These are phyloP conservation scores for Pseudomyrmex concolor DNA, from an alignment of 1,140 invertebrate genomes.

Conservation along the genomic window DNA sequence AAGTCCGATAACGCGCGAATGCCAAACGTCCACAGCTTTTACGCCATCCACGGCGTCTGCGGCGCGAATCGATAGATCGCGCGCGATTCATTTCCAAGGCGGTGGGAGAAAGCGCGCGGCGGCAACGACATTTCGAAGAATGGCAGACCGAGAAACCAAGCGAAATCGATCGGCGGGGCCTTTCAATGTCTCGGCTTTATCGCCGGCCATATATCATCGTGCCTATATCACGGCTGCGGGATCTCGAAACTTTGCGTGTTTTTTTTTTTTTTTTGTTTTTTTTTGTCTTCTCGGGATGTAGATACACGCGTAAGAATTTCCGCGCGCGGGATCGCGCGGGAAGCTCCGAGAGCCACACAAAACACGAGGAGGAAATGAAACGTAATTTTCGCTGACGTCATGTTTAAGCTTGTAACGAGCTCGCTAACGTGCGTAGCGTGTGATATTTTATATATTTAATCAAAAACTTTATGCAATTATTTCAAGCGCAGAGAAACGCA, in stretches of 20 bases:
- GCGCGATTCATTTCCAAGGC: conserved; percentile 55
- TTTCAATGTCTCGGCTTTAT: conserved; percentile 82
- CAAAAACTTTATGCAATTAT: not conserved
- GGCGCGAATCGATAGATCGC: conserved; percentile 53
- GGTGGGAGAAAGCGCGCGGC: conserved; percentile 48
- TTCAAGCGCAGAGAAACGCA: not conserved
- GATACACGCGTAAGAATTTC: conserved; percentile 29
- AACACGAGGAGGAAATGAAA: conserved; percentile 11
- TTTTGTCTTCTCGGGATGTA: not conserved
- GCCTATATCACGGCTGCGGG: conserved; percentile 77
- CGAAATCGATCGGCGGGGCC: conserved; percentile 74
- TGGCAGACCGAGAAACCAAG: conserved; percentile 73
- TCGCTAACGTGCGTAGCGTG: conserved; percentile 13
- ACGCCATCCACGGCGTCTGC: conserved; percentile 25
- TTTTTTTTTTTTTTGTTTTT: conserved; percentile 7
- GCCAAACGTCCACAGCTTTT: conserved; percentile 47
- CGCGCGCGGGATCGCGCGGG: not conserved
- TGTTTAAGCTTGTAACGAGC: not conserved
- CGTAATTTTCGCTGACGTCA: conserved; percentile 45
- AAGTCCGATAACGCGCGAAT: conserved; percentile 49
- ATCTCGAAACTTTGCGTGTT: conserved; percentile 79
- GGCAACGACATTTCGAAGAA: conserved; percentile 58
- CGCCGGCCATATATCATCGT: conserved; percentile 82
- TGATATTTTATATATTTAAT: conserved; percentile 4
- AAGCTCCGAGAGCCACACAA: conserved; percentile 35